Evolutionary conservation across 2,797 vertebrate genomes (phyloP).

Genomic region (Parotocinclus haroldoi): DNA sequence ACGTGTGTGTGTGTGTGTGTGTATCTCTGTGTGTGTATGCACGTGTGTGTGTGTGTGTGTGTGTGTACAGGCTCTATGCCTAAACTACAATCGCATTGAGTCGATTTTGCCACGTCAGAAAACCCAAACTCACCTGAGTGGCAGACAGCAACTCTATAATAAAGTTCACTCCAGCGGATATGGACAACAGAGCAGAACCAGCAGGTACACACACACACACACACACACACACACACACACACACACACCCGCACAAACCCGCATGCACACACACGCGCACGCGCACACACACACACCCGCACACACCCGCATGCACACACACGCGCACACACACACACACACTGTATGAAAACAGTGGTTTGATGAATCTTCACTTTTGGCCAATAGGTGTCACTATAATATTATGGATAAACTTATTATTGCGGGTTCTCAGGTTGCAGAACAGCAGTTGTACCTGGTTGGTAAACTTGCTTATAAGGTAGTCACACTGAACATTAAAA

Average conservation of each 20-base stretch:
- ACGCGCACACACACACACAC: neutral
- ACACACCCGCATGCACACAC: conserved; percentile 69
- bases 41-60: neutral
- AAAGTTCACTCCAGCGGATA: conserved; percentile 83
- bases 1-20: too few relatives aligned
- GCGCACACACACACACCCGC: neutral
- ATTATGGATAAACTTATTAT: too few relatives aligned
- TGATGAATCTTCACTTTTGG: too few relatives aligned
- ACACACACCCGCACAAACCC: conserved; percentile 47
- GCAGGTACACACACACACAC: conserved; percentile 60
- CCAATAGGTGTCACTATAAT: too few relatives aligned
- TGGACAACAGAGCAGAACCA: conserved; percentile 71
- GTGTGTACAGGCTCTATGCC: conserved; percentile 68
- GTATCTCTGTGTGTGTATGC: too few relatives aligned
- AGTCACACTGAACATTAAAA: too few relatives aligned
- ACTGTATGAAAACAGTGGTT: neutral
- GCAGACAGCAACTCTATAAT: conserved; percentile 76
- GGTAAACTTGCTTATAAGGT: too few relatives aligned
- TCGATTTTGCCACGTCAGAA: conserved; percentile 80
- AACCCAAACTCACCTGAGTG: conserved; percentile 69
- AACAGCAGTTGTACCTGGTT: too few relatives aligned
- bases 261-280: conserved; percentile 60
- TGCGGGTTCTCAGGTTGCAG: too few relatives aligned
- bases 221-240: neutral
- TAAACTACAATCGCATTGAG: conserved; percentile 83